Evolutionary conservation across 2,113 vertebrate genomes (phyloP), one percentile per base, ranked within the genome.

Genomic region (Elaphurus davidianus): DNA sequence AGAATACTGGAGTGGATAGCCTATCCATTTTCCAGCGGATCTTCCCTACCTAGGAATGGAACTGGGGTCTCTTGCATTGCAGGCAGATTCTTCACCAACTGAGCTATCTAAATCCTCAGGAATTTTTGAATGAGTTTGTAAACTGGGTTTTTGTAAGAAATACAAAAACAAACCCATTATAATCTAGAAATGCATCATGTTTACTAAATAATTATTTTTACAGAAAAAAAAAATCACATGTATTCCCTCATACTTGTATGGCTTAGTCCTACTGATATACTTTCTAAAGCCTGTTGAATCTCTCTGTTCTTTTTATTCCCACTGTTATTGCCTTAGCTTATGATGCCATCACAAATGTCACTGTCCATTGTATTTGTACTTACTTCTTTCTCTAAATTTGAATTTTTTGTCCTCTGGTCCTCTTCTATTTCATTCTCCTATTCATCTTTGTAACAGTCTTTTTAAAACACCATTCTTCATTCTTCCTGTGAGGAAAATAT

Each of bases 141-240:
- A 88, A 87, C 16, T 50, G 23, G 19, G 4, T 43, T 55, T 89
- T 79, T 90, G 28, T 60, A 60, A 86, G 36, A 47, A 78, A 87
- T 47, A 1, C 33, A 43, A 93, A 71, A 71, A 23, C n/a, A 71
- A 82, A 59, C 6, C 30, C 1, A 78, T 43, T 82, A 27, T 10
- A 88, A 86, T 30, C 19, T 89, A 89, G 27, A 90, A 85, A 71
- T 91, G 7, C 36, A 25, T 17, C 13, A 5, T 92, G 33, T 45
- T 89, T 79, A 60, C 90, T 78, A 92, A 47, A 78, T 13, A 55
- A 30, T 86, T 71, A 52, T 82, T 87, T 67, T 6, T 28, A 78
- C 25, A 1, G 47, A 43, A 57, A 64, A 36, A 78, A n/a, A 52
- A 11, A 19, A 17, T 30, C 5, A 13, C 27, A 28, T 14, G 13